phyloP scores from a whole-genome alignment of 2,888 invertebrate genomes.

The Spatulosminthurus flaviceps region DNA sequence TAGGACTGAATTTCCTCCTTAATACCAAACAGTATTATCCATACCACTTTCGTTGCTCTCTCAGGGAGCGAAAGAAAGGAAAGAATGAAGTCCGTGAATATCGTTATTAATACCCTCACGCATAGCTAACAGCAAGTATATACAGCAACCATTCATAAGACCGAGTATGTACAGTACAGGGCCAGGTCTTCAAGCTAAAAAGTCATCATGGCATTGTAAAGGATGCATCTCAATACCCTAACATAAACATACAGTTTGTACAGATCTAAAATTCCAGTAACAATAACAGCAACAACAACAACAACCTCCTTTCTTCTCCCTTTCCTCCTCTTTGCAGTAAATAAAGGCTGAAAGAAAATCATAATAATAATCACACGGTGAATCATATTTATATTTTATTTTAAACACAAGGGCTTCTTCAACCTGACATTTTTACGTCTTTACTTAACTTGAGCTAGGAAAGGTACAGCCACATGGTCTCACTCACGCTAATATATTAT shows the following conservation, averaged over 20 bases:
- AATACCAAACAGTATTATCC: not conserved
- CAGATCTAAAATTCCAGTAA: too few relatives aligned
- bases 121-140: not conserved
- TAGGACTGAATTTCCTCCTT: constrained; percentile 3
- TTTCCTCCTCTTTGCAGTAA: constrained; percentile 41
- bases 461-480: too few relatives aligned
- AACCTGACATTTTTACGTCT: constrained; percentile 44
- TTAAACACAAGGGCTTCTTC: constrained; percentile 46
- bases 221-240: too few relatives aligned
- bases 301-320: not conserved
- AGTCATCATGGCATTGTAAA: not conserved
- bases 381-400: constrained; percentile 50
- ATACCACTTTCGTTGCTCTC: not conserved
- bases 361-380: constrained; percentile 51
- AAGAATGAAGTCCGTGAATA: not conserved
- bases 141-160: too few relatives aligned
- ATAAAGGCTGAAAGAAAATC: constrained; percentile 50
- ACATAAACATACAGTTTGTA: too few relatives aligned
- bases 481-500: too few relatives aligned
- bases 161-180: too few relatives aligned
- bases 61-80: not conserved
- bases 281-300: not conserved
- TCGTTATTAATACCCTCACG: not conserved
- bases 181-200: not conserved
- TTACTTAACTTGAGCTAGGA: not conserved